Evolutionary conservation across 2,888 invertebrate species (phyloP), one percentile per base, ranked within the genome.

Genomic region (Eledone cirrhosa): DNA sequence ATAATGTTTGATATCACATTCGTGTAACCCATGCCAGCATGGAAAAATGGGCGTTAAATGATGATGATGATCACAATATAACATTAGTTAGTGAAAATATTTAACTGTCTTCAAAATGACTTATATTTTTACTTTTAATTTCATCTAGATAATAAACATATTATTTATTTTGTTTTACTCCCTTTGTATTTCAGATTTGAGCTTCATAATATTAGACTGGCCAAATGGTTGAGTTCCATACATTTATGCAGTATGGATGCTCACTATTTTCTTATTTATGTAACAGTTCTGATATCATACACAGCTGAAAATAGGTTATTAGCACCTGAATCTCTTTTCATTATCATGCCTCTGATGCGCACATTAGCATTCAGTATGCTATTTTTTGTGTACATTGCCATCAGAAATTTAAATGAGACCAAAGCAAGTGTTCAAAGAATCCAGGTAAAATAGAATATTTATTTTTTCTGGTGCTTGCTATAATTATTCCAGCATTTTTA

Each of bases 331-430:
- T 41, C 77, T 27, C 69, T 85, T 16, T 85, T 79, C 77, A 65
- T 79, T 1, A 80, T 80, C 77, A 31, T 84, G 7, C 79, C 82
- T 13, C 63, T 83, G 77, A 67, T 85, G n/a, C 82, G 79, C 80
- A 63, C 78, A 0, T 22, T 83, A n/a, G 76, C 83, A 16, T 82
- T 83, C 19, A 81, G 63, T 13, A 78, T 84, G 78, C 78, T 84
- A 74, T 84, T 83, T 27, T 72, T 82, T 63, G 31, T 83, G 31
- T 81, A 81, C 53, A 31, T 33, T 53, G 77, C 41, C n/a, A 48
- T 77, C 24, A n/a, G 41, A 48, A 29, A 65, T 24, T 3, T 79
- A 47, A 67, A 31, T 77, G 79, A 77, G 13, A 33, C 63, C 24
- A 27, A 33, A 24, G 27, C 63, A 59, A 31, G 69, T 48, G 22